phyloP scores from a whole-genome alignment of 2,113 vertebrate species.

The Miniopterus natalensis region DNA sequence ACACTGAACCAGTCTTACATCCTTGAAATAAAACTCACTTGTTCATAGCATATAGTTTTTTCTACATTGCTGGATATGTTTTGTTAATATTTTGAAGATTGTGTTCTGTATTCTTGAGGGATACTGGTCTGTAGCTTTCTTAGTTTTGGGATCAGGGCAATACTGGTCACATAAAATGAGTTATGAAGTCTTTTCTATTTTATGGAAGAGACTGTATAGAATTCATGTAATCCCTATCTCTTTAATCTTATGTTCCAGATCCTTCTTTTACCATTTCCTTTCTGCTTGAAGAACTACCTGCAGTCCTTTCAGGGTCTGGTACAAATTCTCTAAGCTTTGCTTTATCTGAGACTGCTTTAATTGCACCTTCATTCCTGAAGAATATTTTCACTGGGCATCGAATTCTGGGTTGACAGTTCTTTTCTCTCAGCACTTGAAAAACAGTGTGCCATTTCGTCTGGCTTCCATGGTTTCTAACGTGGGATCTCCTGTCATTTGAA shows the following conservation, averaged over 20 bases:
- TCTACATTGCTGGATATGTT: constrained; percentile 33
- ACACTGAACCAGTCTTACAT: constrained; percentile 35
- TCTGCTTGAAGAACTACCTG: constrained; percentile 31
- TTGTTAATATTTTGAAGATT: constrained; percentile 48
- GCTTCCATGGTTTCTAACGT: constrained; percentile 23
- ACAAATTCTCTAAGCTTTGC: constrained; percentile 33
- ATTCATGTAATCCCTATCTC: constrained; percentile 21
- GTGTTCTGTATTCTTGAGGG: background rate
- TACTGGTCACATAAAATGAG: constrained; percentile 4
- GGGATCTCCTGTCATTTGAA: background rate
- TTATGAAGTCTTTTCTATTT: constrained; percentile 41
- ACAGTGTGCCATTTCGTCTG: background rate
- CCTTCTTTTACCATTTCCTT: constrained; percentile 44
- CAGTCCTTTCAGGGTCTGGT: constrained; percentile 33
- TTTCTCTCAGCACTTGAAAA: constrained; percentile 39
- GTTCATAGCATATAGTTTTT: background rate
- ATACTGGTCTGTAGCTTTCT: constrained; percentile 16
- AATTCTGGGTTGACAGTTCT: constrained; percentile 36
- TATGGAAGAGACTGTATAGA: constrained; percentile 11
- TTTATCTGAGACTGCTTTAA: constrained; percentile 14
- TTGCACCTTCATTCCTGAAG: constrained; percentile 1
- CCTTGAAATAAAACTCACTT: constrained; percentile 33
- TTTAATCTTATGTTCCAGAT: constrained; percentile 39
- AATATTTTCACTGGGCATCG: constrained; percentile 35
- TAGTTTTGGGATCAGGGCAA: constrained; percentile 40